Evolutionary conservation across 2,888 invertebrate genomes (phyloP), one percentile per base, ranked within the genome.

Genomic region (Hemistola chrysoprasaria): DNA sequence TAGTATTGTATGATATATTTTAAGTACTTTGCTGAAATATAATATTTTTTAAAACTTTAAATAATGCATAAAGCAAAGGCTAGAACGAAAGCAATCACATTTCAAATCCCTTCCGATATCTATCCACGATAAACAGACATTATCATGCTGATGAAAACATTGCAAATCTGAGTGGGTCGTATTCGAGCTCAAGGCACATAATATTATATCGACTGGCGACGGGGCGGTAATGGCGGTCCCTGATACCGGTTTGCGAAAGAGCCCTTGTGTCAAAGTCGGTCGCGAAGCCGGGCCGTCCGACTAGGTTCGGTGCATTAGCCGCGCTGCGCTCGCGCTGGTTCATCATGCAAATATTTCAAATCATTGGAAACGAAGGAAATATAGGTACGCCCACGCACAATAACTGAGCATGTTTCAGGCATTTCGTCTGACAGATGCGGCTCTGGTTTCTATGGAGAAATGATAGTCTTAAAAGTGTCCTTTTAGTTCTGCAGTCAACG

Each of bases 191-290:
- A 53, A 49, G 55, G 44, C 54, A 46, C 47, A n/a, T n/a, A n/a
- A n/a, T n/a, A n/a, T 47, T 47, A 49, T 28, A 38, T 25, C 11
- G 28, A 52, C 51, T 58, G 47, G 36, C 42, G 50, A 23, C 52
- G 53, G 50, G 55, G 56, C 55, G 63, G 57, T 42, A 56, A 54
- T 50, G 57, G 49, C 53, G 62, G 62, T 65, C 66, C 65, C 62
- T 50, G 54, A 75, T 78, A 83, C 81, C 76, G 66, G 85, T 85
- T 83, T 78, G 77, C 71, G 64, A 76, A 76, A 78, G 76, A 72
- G 71, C 71, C 71, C 75, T 74, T 74, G 62, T 66, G 65, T 59
- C 64, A 59, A 71, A 71, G 65, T 69, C 67, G 70, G 71, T 68
- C 66, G 71, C 4, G 3, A 16, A n/a, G n/a, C 60, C 63, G 56